phyloP scores from a whole-genome alignment of 37 sponge, comb jelly and placozoan genomes.

The Dysidea cf. avara region DNA sequence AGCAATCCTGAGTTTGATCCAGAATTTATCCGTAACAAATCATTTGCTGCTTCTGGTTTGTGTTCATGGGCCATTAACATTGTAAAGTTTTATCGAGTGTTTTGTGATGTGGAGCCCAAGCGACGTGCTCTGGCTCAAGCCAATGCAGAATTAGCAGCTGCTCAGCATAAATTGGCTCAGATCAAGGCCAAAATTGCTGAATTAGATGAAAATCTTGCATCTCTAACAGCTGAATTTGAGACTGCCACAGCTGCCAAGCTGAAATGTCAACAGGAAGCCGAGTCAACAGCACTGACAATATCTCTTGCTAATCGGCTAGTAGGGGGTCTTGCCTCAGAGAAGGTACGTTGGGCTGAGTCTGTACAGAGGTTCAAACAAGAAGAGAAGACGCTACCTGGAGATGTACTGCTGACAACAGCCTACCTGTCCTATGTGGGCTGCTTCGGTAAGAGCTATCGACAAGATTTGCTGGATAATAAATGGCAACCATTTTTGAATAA shows the following conservation, averaged over 20 bases:
- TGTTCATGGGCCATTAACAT: slow-evolving; percentile 97
- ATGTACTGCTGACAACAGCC: slow-evolving; percentile 91
- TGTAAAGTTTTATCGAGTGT: slow-evolving; percentile 90
- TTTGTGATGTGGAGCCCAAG: slow-evolving; percentile 99
- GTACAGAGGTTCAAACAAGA: slow-evolving; percentile 87
- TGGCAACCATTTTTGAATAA: slow-evolving; percentile 81
- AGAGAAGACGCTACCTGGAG: slow-evolving; percentile 90
- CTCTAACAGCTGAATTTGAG: slow-evolving; percentile 88
- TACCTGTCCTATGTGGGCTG: slow-evolving; percentile 99
- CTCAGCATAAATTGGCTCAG: slow-evolving; percentile 85
- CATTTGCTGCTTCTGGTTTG: slow-evolving; percentile 93
- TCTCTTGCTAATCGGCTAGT: slow-evolving; percentile 97
- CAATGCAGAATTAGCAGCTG: slow-evolving; percentile 88
- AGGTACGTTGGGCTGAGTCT: slow-evolving; percentile 96
- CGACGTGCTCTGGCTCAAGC: slow-evolving; percentile 88
- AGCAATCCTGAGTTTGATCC: slow-evolving; percentile 84
- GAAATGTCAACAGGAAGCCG: slow-evolving; percentile 94
- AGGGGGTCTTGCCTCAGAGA: slow-evolving; percentile 96
- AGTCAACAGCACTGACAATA: slow-evolving; percentile 88
- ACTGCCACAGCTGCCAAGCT: slow-evolving; percentile 94
- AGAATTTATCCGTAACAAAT: slow-evolving; percentile 89
- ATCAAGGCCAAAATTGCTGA: slow-evolving; percentile 93
- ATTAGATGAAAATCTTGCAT: slow-evolving; percentile 93
- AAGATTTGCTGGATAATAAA: slow-evolving; percentile 60
- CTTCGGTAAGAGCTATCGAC: slow-evolving; percentile 86